phyloP scores from a whole-genome alignment of 2,888 invertebrate species.

The Drosophila vallismaia region DNA sequence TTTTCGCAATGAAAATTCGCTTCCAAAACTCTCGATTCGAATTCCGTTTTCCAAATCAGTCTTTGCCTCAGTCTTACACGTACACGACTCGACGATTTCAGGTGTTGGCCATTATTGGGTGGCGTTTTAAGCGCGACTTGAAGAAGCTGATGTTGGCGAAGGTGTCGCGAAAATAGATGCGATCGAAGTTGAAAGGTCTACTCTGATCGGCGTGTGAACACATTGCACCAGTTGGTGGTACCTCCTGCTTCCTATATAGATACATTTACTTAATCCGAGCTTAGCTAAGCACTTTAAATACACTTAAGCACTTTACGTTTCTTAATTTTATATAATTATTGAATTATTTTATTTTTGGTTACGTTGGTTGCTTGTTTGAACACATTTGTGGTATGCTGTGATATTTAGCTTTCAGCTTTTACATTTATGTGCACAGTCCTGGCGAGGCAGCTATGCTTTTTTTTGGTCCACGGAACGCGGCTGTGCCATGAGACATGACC shows the following conservation, averaged over 20 bases:
- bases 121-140: conserved; percentile 82
- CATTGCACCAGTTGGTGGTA: conserved; percentile 66
- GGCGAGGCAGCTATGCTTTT: conserved; percentile 24
- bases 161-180: conserved; percentile 82
- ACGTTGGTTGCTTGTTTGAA: conserved; percentile 35
- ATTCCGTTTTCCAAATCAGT: conserved; percentile 15
- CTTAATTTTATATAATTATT: conserved; percentile 5
- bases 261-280: conserved; percentile 38
- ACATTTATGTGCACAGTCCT: conserved; percentile 33
- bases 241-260: conserved; percentile 36
- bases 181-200: conserved; percentile 73
- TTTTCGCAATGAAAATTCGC: neutral
- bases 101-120: conserved; percentile 62
- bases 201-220: conserved; percentile 74
- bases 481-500: conserved; percentile 83
- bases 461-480: conserved; percentile 68
- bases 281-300: conserved; percentile 37
- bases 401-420: conserved; percentile 19
- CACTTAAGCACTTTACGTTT: conserved; percentile 36
- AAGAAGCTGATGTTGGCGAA: conserved; percentile 83
- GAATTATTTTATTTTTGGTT: conserved; percentile 15
- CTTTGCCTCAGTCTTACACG: conserved; percentile 57
- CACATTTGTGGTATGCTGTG: conserved; percentile 63
- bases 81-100: conserved; percentile 41
- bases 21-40: conserved; percentile 6